Evolutionary conservation across 2,113 vertebrate species (phyloP), one percentile per base, ranked within the genome.

Genomic region (Ageneiosus marmoratus): DNA sequence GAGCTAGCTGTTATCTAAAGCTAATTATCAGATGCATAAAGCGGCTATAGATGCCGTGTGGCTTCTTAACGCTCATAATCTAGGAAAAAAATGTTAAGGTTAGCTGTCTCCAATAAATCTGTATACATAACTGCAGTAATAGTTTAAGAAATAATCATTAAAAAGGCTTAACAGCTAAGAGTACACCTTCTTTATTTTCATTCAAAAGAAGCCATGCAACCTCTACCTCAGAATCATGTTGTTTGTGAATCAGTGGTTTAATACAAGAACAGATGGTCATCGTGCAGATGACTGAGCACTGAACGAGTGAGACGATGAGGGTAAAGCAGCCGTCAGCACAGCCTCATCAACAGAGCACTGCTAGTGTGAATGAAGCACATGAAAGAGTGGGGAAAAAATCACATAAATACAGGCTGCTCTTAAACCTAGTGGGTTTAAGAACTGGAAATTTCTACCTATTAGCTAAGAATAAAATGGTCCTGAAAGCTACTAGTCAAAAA

Each of bases 211-310:
- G 7, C 74, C 46, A 83, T 67, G 46, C 44, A 29, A n/a, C 29
- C 72, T 67, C 46, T 83, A 53, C 9, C 70, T 11, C 20, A 67
- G 58, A 65, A 58, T 53, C 60, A 65, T 77, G 32, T 32, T 82
- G 81, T 55, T 83, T 67, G 81, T 77, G 73, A 62, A 83, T 83
- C 81, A 65, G n/a, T 44, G 73, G 56, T 73, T 50, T 34, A 74
- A 58, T 83, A 48, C 58, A 76, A 60, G 32, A 83, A 50, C 81
- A 83, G 81, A 83, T 83, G 73, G 81, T 44, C 62, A 67, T 67
- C 3, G 32, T 55, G 48, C 60, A 77, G 73, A 83, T 83, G 81
- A 77, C 73, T 83, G 81, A 83, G 60, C 73, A 83, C 81, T 77
- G 81, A 77, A 67, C 18, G 13, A 77, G 81, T 77, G 60, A 65